Conservation (phyloP, 2,888 invertebrate genomes). For the Alentia gelatinosa region DNA sequence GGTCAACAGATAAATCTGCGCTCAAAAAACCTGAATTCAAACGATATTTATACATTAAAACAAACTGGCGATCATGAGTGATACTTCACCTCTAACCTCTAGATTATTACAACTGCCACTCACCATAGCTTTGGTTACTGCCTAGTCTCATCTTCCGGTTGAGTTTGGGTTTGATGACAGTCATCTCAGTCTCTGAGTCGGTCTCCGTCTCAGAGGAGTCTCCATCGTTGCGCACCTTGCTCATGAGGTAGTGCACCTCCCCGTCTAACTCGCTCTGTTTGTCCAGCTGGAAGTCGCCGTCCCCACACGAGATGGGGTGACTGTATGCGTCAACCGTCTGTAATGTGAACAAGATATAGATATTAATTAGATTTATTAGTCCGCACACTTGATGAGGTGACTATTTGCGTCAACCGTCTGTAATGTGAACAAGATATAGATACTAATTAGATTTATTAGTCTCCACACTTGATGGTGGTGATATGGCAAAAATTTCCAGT, state of each 20-base stretch:
- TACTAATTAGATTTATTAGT: too few species aligned
- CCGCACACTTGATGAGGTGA: slow-evolving; percentile 73
- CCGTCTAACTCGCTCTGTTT: slow-evolving; percentile 73
- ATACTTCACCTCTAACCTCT: too few species aligned
- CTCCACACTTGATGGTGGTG: slow-evolving; percentile 70
- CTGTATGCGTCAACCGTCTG: slow-evolving; percentile 76
- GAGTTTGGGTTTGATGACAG: slow-evolving; percentile 73
- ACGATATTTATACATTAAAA: too few species aligned
- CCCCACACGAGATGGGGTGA: slow-evolving; percentile 73
- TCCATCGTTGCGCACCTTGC: slow-evolving; percentile 67
- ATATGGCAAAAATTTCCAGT: too few species aligned
- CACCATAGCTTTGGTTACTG: slow-evolving; percentile 78
- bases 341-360: too few species aligned
- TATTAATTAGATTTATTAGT: too few species aligned
- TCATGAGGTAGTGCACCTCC: slow-evolving; percentile 76
- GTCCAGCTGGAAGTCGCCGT: slow-evolving; percentile 53
- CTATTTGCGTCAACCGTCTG: slow-evolving; percentile 76
- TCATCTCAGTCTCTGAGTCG: slow-evolving; percentile 79
- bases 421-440: too few species aligned
- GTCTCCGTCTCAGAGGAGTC: slow-evolving; percentile 77
- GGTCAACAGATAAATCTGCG: too few species aligned
- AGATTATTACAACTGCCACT: not conserved
- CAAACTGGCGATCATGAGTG: too few species aligned
- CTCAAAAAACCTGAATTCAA: too few species aligned
- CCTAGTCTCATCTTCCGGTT: slow-evolving; percentile 68